phyloP scores from a whole-genome alignment of 2,113 vertebrate genomes.

The rabbit (Oryctolagus cuniculus) region mOryCun1.1 NC_091439.1:51245001-51245500 shows the following conservation, averaged over 20 bases:
- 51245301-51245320: background rate
- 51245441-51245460: background rate
- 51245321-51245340: background rate
- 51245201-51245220: background rate
- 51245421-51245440: background rate
- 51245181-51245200: too few species aligned
- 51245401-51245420: background rate
- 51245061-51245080: too few species aligned
- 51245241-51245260: background rate
- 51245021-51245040: too few species aligned
- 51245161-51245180: too few species aligned
- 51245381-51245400: background rate
- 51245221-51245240: background rate
- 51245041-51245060: too few species aligned
- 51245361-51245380: background rate
- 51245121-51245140: too few species aligned
- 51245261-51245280: slow-evolving; percentile 22
- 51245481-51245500: background rate
- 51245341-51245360: background rate
- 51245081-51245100: too few species aligned
- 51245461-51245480: background rate
- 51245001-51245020: too few species aligned
- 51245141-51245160: too few species aligned
- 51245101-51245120: too few species aligned
- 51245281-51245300: slow-evolving; percentile 29